Conservation (phyloP, 2,113 vertebrate genomes). For the Parus major region DNA sequence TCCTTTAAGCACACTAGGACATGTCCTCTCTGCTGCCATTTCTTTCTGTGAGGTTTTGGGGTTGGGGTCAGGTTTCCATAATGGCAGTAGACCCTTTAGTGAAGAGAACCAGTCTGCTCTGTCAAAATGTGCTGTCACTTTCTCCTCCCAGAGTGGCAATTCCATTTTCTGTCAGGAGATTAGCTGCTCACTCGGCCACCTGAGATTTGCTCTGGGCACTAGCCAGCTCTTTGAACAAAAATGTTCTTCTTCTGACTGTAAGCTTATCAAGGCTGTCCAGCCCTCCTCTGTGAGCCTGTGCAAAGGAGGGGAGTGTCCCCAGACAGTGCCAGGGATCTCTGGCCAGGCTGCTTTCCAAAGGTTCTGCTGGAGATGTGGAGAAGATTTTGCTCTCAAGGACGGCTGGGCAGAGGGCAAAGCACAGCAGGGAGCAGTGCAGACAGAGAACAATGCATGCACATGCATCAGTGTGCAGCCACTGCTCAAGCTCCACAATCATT, state of each 20-base stretch:
- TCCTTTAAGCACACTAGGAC: not conserved
- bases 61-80: not conserved
- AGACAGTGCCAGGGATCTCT: not conserved
- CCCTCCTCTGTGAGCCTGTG: not conserved
- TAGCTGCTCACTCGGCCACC: not conserved
- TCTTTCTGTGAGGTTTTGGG: not conserved
- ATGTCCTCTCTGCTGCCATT: not conserved
- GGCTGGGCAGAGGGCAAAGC: fast-evolving
- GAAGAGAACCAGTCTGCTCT: not conserved
- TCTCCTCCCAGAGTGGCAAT: not conserved
- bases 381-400: not conserved
- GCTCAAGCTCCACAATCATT: not conserved
- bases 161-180: not conserved
- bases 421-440: fast-evolving
- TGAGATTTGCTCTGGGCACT: not conserved
- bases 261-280: not conserved
- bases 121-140: not conserved
- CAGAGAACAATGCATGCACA: not conserved
- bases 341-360: fast-evolving
- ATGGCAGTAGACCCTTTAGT: not conserved
- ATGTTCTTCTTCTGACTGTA: not conserved
- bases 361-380: not conserved
- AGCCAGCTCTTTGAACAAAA: constrained; percentile 21
- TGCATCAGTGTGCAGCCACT: not conserved
- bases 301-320: not conserved